phyloP scores from a whole-genome alignment of 2,113 vertebrate species.

The Rhinoderma darwinii region DNA sequence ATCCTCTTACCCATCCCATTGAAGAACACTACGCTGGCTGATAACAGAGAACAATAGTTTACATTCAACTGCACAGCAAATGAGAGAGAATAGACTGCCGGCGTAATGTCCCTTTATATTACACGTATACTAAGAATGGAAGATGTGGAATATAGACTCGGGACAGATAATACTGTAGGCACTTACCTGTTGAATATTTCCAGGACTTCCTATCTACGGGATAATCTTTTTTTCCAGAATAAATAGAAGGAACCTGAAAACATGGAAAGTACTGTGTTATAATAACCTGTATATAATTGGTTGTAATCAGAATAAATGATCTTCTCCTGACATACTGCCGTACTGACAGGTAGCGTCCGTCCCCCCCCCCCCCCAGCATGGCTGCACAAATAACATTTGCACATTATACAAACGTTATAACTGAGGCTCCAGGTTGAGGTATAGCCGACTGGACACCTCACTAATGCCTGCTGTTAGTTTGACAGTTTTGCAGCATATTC shows the following conservation, averaged over 20 bases:
- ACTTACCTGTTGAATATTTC: constrained; percentile 29
- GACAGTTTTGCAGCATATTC: not conserved
- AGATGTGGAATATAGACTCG: no score
- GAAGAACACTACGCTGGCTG: not conserved
- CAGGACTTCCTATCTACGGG: not conserved
- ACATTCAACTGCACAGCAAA: no score
- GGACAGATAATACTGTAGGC: not conserved
- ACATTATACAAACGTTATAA: no score
- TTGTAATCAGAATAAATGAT: no score
- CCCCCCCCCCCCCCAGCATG: not conserved
- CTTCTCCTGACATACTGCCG: no score
- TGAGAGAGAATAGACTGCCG: no score
- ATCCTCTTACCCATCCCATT: no score
- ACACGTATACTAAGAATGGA: no score
- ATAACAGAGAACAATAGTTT: not conserved
- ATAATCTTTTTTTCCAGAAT: constrained; percentile 17
- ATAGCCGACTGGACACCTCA: not conserved
- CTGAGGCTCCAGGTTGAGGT: no score
- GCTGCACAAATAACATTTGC: no score
- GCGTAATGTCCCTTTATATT: no score
- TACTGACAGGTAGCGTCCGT: not conserved
- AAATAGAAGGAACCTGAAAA: constrained; percentile 33
- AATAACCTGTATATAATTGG: not conserved
- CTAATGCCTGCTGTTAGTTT: not conserved
- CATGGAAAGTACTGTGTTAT: not conserved